Percentiles rank a stretch among this genome's conserved stretches.
Evolutionary conservation across 2,797 vertebrate species (phyloP).

Genomic region (Novumbra hubbsi): DNA sequence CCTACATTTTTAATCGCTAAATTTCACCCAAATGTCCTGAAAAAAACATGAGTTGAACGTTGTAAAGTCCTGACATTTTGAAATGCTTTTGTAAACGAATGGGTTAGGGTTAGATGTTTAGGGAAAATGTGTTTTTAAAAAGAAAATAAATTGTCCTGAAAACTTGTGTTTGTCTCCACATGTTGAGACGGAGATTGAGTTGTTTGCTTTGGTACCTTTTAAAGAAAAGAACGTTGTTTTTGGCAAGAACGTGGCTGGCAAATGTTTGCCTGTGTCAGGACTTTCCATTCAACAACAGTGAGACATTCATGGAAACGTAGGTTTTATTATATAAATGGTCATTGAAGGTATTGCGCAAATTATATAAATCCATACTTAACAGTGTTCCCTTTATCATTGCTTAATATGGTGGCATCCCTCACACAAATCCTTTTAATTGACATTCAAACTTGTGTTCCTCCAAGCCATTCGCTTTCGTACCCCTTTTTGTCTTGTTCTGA

Average conservation of each 20-base stretch:
- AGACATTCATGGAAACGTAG: neutral
- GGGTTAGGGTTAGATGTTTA: too few relatives aligned
- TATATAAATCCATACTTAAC: slow-evolving; percentile 13
- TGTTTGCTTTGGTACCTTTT: neutral
- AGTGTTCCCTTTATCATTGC: neutral
- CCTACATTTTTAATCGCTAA: neutral
- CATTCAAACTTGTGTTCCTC: neutral
- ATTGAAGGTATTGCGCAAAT: slow-evolving; percentile 20
- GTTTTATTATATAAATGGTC: slow-evolving; percentile 14
- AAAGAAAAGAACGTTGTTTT: neutral
- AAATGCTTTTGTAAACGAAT: too few relatives aligned
- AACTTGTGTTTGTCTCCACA: neutral
- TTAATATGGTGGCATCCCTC: neutral
- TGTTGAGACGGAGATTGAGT: neutral
- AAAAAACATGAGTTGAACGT: too few relatives aligned
- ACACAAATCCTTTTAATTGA: neutral
- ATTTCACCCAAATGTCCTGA: too few relatives aligned
- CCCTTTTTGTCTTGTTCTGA: too few relatives aligned
- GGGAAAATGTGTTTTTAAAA: too few relatives aligned
- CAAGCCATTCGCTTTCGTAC: too few relatives aligned
- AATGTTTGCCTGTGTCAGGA: neutral
- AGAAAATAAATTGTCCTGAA: too few relatives aligned
- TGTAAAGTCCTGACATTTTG: too few relatives aligned
- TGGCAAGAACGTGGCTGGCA: neutral
- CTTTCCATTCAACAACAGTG: neutral